phyloP scores from a whole-genome alignment of 2,888 invertebrate species.

The Acanthosepion lycidas region DNA sequence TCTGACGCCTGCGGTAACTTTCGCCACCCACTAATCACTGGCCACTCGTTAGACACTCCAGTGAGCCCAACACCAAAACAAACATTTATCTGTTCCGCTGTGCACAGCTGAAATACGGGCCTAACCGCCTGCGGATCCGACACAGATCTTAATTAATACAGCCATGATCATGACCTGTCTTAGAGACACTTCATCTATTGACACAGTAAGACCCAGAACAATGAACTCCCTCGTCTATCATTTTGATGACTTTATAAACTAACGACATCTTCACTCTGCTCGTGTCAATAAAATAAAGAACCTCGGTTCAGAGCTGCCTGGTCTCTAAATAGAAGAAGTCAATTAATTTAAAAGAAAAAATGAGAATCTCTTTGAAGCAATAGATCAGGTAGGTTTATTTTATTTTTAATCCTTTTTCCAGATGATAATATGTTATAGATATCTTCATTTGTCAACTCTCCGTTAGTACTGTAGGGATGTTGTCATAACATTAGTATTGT shows the following conservation, averaged over 20 bases:
- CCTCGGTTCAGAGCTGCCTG: background rate
- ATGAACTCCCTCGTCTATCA: background rate
- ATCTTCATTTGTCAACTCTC: too few species aligned
- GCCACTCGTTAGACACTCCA: background rate
- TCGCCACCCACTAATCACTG: conserved; percentile 21
- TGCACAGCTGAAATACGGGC: background rate
- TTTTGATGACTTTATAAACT: background rate
- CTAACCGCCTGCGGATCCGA: background rate
- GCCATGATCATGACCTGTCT: background rate
- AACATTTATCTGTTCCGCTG: background rate
- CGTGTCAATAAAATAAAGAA: background rate
- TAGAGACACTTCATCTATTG: background rate
- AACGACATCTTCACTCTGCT: background rate
- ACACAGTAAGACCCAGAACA: background rate
- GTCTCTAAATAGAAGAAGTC: background rate
- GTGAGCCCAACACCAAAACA: conserved; percentile 33
- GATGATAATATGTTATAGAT: too few species aligned
- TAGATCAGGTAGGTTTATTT: too few species aligned
- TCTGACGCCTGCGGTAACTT: background rate
- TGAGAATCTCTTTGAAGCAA: too few species aligned
- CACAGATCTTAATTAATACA: background rate
- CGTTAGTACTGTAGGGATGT: too few species aligned
- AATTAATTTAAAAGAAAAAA: background rate
- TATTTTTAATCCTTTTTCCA: too few species aligned
- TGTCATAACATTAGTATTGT: too few species aligned